Evolutionary conservation across 2,797 vertebrate genomes (phyloP), one percentile per base, ranked within the genome.

Genomic region (Allobates femoralis): DNA sequence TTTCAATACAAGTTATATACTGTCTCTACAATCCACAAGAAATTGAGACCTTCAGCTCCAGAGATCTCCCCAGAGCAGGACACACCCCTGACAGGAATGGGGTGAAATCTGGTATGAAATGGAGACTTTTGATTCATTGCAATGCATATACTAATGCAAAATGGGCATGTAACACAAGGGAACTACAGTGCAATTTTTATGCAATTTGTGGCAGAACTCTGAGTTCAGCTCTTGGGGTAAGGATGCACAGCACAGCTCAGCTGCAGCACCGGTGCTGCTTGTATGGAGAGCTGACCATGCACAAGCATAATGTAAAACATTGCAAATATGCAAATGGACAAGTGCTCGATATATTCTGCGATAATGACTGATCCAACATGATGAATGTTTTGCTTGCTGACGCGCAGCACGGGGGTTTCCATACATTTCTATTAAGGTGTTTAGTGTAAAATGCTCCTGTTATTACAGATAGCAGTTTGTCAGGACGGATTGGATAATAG

Each of bases 391-490:
- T 15, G 5, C 7, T 73, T 1, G 34, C 51, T 53, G 79, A 56
- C 66, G 53, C 30, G 30, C 28, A 2, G 30, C 71, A 71, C 14
- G 1, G 14, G 53, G 7, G 15, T 37, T 56, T 26, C 26, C 41
- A 82, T 83, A 58, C 56, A 73, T 74, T 82, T 37, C n/a, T 69
- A 71, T 82, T 83, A 73, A 15, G 81, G 51, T 60, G 34, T 41
- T 83, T 74, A 60, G 67, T 26, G 67, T 7, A 37, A 37, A 83
- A 83, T 56, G 81, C 67, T 46, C 56, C 71, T 7, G 26, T 73
- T 83, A 83, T 83, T 83, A 73, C 14, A 16, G 23, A 83, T 58
- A 83, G 58, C 81, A 28, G 26, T 71, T 74, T 46, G 66, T 37
- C 21, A 56, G 56, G 51, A 41, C 28, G 53, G 67, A 19, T n/a